Percentiles rank a stretch among this genome's conserved stretches.
phyloP scores from a whole-genome alignment of 2,797 vertebrate species.

The Semotilus atromaculatus region DNA sequence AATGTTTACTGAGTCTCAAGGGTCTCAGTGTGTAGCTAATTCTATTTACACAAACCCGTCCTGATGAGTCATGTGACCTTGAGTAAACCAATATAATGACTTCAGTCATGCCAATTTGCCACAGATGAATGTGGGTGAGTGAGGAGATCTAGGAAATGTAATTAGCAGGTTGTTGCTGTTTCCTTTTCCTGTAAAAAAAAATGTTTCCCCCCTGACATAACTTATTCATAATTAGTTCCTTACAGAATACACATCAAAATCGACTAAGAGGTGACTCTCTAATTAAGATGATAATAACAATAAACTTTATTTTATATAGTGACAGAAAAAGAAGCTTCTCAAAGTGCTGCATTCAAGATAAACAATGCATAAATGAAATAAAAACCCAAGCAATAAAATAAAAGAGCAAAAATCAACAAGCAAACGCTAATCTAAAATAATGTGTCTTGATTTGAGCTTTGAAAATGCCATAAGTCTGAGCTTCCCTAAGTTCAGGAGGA shows the following conservation, averaged over 20 bases:
- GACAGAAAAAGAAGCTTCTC: background rate
- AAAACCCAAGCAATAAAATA: background rate
- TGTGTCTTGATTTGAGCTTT: background rate
- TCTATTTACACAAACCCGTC: constrained; percentile 5
- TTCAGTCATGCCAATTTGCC: constrained; percentile 1
- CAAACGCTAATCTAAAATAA: background rate
- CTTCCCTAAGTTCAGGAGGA: background rate
- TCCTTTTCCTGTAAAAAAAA: background rate
- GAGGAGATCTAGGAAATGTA: background rate
- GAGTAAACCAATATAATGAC: background rate
- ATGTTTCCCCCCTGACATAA: background rate
- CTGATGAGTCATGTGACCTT: background rate
- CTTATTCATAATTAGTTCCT: background rate
- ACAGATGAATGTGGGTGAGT: background rate
- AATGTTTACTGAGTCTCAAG: background rate
- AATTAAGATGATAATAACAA: background rate
- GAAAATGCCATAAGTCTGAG: background rate
- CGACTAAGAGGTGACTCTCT: background rate
- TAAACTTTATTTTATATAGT: background rate
- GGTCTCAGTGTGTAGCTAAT: background rate
- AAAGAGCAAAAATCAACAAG: background rate
- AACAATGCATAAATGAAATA: background rate
- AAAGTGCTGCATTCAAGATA: background rate
- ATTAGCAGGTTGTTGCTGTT: background rate
- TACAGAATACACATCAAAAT: background rate